Conservation (phyloP, 37 sponge, comb jelly and placozoan genomes). For the Theonella swinhoei region DNA sequence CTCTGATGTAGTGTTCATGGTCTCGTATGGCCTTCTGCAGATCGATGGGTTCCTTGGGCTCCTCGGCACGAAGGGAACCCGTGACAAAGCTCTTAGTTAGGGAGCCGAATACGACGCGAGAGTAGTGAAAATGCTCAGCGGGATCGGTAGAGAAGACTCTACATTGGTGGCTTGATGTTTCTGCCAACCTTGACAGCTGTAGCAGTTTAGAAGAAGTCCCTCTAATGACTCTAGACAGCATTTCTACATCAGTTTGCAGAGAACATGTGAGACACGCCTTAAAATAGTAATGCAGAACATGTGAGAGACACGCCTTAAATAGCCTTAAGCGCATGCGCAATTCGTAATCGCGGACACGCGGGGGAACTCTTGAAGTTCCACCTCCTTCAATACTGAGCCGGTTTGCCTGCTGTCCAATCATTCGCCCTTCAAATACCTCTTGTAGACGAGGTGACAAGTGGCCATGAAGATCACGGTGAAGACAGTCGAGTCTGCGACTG, state of each 20-base stretch:
- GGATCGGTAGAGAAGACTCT: neutral
- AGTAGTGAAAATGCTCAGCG: constrained; percentile 52
- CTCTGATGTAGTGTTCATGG: constrained; percentile 48
- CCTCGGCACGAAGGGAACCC: constrained; percentile 41
- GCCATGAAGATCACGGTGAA: constrained; percentile 66
- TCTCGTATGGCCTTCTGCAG: constrained; percentile 59
- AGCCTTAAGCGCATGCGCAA: too few relatives aligned
- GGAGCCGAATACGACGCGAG: constrained; percentile 43
- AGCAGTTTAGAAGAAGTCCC: neutral
- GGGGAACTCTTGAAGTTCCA: too few relatives aligned
- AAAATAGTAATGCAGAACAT: too few relatives aligned
- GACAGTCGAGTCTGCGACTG: constrained; percentile 40
- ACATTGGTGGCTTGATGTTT: neutral
- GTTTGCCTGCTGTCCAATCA: too few relatives aligned
- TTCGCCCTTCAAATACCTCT: too few relatives aligned
- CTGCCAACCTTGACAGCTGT: neutral
- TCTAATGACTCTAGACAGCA: neutral
- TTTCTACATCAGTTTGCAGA: too few relatives aligned
- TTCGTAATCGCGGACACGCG: too few relatives aligned
- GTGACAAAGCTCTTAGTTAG: constrained; percentile 28
- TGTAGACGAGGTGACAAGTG: too few relatives aligned
- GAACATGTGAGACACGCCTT: too few relatives aligned
- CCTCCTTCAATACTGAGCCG: too few relatives aligned
- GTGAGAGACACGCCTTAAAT: too few relatives aligned
- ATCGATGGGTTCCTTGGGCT: constrained; percentile 67